These are phyloP conservation scores for Sesamia inferens DNA, from an alignment of 2,888 invertebrate species.

Conservation along the genomic window DNA sequence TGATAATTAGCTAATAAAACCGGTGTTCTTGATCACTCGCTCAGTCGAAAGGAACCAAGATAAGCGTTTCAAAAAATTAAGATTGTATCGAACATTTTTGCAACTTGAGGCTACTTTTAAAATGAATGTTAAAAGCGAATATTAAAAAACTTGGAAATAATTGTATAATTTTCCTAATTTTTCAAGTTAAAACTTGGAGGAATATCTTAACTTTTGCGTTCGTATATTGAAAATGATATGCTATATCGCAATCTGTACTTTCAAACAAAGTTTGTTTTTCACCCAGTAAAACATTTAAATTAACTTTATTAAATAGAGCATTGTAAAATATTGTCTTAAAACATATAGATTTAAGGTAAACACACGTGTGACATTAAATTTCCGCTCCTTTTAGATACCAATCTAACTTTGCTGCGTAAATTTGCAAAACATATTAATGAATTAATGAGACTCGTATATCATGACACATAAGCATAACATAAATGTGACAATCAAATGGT, in stretches of 20 bases:
- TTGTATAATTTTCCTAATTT: conserved; percentile 44
- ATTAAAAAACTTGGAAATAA: conserved; percentile 48
- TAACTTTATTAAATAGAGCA: conserved; percentile 14
- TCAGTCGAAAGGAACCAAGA: conserved; percentile 54
- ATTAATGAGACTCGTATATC: conserved; percentile 21
- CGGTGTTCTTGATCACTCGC: conserved; percentile 61
- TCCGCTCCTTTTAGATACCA: conserved; percentile 32
- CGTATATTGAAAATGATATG: conserved; percentile 43
- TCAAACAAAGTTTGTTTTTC: conserved; percentile 16
- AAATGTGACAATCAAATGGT: not conserved
- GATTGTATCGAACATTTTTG: conserved; percentile 54
- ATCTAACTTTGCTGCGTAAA: conserved; percentile 44
- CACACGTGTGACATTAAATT: conserved; percentile 38
- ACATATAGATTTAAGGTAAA: conserved; percentile 42
- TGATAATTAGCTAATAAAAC: conserved; percentile 74
- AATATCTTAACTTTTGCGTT: conserved; percentile 52
- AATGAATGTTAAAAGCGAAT: conserved; percentile 48
- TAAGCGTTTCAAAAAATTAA: conserved; percentile 48
- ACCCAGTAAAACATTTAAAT: conserved; percentile 6
- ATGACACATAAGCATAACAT: not conserved
- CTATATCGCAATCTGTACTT: conserved; percentile 14
- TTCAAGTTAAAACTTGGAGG: conserved; percentile 21
- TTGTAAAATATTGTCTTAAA: conserved; percentile 25
- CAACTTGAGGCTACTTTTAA: conserved; percentile 59
- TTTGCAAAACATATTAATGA: conserved; percentile 33